These are phyloP conservation scores for Zophobas atratus DNA, from an alignment of 1,140 invertebrate species.

Conservation along the genomic window DNA sequence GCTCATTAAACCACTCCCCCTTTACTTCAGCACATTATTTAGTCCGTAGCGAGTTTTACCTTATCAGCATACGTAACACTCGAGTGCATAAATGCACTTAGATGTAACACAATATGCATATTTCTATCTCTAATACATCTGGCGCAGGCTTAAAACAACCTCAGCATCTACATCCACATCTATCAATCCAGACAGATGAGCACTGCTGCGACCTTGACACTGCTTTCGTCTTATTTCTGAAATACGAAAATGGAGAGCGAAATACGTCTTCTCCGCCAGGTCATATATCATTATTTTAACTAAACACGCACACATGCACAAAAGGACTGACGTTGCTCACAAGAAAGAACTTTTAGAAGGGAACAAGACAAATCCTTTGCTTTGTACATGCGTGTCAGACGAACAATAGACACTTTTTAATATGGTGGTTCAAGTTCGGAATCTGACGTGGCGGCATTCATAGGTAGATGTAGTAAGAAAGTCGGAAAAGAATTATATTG, in stretches of 20 bases:
- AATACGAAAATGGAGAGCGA: not conserved
- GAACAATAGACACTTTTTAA: too few species aligned
- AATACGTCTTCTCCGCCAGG: not conserved
- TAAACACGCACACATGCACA: not conserved
- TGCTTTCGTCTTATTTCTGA: conserved; percentile 8
- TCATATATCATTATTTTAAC: conserved; percentile 28
- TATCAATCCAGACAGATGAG: not conserved
- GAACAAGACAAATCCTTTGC: not conserved
- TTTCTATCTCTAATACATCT: not conserved
- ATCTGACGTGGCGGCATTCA: too few species aligned
- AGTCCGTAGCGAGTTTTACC: too few species aligned
- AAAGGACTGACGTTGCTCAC: conserved; percentile 4
- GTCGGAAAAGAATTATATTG: too few species aligned
- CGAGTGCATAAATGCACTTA: not conserved
- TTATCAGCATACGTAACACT: too few species aligned
- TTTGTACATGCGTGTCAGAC: too few species aligned
- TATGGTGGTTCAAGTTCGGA: too few species aligned
- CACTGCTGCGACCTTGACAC: conserved; percentile 9
- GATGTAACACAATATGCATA: not conserved
- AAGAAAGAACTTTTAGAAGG: not conserved
- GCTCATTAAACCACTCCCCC: too few species aligned
- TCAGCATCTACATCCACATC: not conserved
- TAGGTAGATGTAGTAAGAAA: too few species aligned
- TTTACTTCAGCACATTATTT: too few species aligned
- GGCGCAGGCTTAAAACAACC: not conserved